phyloP scores from a whole-genome alignment of 2,113 vertebrate species.

The Oostethus manadensis region DNA sequence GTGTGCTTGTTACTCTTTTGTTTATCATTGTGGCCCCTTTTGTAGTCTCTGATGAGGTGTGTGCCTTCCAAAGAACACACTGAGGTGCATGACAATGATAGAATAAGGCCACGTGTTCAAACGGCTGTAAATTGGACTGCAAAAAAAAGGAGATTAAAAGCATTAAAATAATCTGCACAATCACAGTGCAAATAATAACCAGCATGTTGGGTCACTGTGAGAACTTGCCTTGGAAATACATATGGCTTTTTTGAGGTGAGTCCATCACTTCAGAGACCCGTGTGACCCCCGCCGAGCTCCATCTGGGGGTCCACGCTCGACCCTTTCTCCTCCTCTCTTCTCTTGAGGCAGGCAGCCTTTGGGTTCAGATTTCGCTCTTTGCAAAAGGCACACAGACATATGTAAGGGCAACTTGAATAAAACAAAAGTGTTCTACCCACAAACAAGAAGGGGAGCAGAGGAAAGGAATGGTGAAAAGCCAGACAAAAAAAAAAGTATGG shows the following conservation, averaged over 20 bases:
- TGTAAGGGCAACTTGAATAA: neutral
- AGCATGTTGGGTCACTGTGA: neutral
- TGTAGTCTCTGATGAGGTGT: constrained; percentile 53
- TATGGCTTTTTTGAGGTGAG: constrained; percentile 85
- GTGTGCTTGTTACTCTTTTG: constrained; percentile 47
- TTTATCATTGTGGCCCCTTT: constrained; percentile 52
- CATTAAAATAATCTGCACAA: neutral
- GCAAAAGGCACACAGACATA: constrained; percentile 23
- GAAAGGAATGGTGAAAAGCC: constrained; percentile 13
- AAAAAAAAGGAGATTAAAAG: constrained; percentile 31
- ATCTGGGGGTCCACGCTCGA: constrained; percentile 89
- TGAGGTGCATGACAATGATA: constrained; percentile 65
- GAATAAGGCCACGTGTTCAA: constrained; percentile 76
- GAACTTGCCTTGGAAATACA: constrained; percentile 75
- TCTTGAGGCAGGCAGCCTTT: constrained; percentile 95
- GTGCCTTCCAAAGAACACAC: constrained; percentile 52
- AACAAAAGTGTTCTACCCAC: constrained; percentile 6
- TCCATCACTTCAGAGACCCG: constrained; percentile 80
- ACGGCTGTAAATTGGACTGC: constrained; percentile 68
- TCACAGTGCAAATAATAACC: neutral
- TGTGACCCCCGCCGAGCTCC: constrained; percentile 82
- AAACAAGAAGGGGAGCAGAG: constrained; percentile 11
- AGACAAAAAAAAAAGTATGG: constrained; percentile 21
- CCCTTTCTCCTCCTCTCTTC: constrained; percentile 95
- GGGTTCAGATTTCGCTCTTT: constrained; percentile 96